phyloP scores from a whole-genome alignment of 2,797 vertebrate genomes.

The Mormyrops boulengeri region DNA sequence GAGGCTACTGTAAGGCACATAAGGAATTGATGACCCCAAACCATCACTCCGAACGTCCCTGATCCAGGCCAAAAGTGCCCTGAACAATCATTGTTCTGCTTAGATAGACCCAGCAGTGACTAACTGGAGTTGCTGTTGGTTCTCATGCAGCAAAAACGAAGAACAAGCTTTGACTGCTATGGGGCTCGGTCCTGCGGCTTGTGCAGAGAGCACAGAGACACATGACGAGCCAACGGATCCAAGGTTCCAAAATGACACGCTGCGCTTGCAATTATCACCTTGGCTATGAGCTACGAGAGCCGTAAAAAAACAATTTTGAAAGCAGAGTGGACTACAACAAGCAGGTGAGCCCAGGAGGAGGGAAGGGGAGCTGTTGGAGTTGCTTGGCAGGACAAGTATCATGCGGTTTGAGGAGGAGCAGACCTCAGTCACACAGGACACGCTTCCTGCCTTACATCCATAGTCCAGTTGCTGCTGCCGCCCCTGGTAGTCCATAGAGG shows the following conservation, averaged over 20 bases:
- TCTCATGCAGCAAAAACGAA: neutral
- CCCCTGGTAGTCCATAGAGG: neutral
- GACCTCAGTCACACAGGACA: neutral
- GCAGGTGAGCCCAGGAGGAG: neutral
- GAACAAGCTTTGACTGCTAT: neutral
- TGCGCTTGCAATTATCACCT: constrained; percentile 1
- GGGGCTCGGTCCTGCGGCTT: neutral
- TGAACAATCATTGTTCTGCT: neutral
- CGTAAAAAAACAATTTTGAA: neutral
- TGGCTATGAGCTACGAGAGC: neutral
- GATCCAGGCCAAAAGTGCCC: neutral
- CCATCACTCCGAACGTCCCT: neutral
- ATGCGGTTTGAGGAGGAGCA: neutral
- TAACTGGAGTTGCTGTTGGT: neutral
- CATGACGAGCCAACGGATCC: neutral
- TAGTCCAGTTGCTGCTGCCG: neutral
- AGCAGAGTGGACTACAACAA: neutral
- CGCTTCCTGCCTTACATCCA: neutral
- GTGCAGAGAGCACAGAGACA: neutral
- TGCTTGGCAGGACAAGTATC: neutral
- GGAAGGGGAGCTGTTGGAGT: neutral
- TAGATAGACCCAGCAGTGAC: neutral
- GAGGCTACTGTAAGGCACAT: neutral
- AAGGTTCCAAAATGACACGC: neutral
- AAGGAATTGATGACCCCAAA: neutral